These are phyloP conservation scores for Phocoena phocoena DNA, from an alignment of 2,113 vertebrate genomes.

Conservation along the genomic window DNA sequence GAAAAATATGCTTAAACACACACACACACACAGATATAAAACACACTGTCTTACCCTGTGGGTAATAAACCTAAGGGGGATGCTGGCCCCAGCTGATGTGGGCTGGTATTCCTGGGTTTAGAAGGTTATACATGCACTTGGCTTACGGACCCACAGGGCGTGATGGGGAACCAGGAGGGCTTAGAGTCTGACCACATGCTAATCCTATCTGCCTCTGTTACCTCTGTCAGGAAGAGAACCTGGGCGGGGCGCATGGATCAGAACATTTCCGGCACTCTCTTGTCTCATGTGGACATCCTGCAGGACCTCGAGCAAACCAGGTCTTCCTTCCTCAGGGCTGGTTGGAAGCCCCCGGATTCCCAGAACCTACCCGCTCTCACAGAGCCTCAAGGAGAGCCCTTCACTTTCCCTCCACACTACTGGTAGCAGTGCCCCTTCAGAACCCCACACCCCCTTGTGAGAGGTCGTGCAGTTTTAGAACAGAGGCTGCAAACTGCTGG, in stretches of 20 bases:
- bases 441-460: background rate
- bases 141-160: background rate
- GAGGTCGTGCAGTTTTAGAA: background rate
- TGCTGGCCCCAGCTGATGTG: accelerated
- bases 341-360: background rate
- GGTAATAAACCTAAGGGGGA: background rate
- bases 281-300: background rate
- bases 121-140: background rate
- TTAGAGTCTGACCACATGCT: background rate
- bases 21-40: background rate
- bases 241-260: background rate
- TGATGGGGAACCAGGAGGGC: background rate
- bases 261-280: background rate
- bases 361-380: background rate
- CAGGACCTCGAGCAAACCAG: background rate
- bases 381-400: background rate
- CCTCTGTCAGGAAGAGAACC: background rate
- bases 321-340: background rate
- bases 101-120: background rate
- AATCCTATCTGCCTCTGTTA: background rate
- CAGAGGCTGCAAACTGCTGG: background rate
- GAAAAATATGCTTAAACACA: background rate
- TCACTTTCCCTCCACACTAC: background rate
- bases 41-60: background rate
- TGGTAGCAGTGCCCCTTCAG: background rate